Evolutionary conservation across 2,797 vertebrate genomes (phyloP), one percentile per base, ranked within the genome.

Genomic region (Centroberyx gerrardi): DNA sequence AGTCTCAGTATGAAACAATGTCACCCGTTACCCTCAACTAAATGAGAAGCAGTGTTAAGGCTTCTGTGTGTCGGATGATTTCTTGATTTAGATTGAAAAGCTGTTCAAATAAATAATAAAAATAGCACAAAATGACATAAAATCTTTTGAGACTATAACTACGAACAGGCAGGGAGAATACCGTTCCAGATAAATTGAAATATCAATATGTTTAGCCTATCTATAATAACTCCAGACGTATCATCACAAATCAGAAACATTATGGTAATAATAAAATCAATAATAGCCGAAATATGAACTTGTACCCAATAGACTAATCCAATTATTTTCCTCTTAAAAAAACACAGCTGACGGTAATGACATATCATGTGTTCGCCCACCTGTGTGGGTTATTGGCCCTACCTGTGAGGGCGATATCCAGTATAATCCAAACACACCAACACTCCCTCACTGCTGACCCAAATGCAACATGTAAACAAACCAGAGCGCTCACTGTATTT

Each of bases 381-480:
- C 40, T 54, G 44, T 33, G 33, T 33, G 7, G 33, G 4, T 33
- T 33, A 33, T 33, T 5, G 4, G 3, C 33, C 22, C 62, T 55
- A 61, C 63, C 53, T 72, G 40, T 69, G 40, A 71, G 27, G 56
- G 6, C n/a, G 53, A 72, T 42, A 72, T 69, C 40, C 58, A 55
- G 62, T 42, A 40, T 61, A 54, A 29, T 68, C 58, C 68, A 78
- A 72, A 82, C 62, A 80, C 58, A 55, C 48, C 14, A 42, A 70
- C 42, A 67, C 33, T 22, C 58, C 73, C 56, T 80, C 62, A 44
- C 75, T 63, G 59, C 38, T 78, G 67, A 77, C 66, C 76, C 48
- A 58, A 38, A 72, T 72, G 68, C 59, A 65, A 68, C 28, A 27
- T 66, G 77, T 84, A 78, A 88, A 90, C 71, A 83, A 77, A 75